Percentiles rank a stretch among this genome's conserved stretches.
Evolutionary conservation across 2,113 vertebrate species (phyloP).

Genomic region (Alouatta palliata): DNA sequence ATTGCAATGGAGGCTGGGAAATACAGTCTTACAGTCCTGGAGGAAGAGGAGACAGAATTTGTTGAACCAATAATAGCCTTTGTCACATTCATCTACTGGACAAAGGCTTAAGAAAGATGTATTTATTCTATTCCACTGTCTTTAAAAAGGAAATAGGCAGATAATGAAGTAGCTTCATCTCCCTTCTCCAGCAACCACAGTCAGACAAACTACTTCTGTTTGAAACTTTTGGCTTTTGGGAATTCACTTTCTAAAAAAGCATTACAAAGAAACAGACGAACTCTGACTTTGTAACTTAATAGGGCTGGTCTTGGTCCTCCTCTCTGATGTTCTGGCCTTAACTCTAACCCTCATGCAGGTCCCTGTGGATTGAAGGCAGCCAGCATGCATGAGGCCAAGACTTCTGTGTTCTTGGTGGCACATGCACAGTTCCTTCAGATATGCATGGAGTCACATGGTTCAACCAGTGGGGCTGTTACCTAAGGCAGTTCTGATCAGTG

Average conservation of each 20-base stretch:
- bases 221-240: not conserved
- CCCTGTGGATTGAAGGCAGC: not conserved
- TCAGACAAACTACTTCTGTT: not conserved
- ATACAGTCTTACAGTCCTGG: not conserved
- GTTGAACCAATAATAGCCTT: not conserved
- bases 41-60: not conserved
- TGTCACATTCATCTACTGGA: not conserved
- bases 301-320: not conserved
- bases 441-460: not conserved
- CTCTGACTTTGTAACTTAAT: not conserved
- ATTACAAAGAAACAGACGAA: not conserved
- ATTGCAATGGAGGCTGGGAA: not conserved
- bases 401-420: not conserved
- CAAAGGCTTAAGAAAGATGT: not conserved
- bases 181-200: not conserved
- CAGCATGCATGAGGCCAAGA: not conserved
- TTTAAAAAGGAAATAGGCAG: not conserved
- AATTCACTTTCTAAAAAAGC: not conserved
- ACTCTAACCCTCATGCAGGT: not conserved
- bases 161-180: constrained; percentile 12
- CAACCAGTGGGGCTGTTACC: not conserved
- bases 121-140: not conserved
- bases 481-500: not conserved
- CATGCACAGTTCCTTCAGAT: not conserved
- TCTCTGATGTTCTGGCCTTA: not conserved